Percentiles rank a stretch among this genome's conserved stretches.
Evolutionary conservation across 2,888 invertebrate species (phyloP).

Genomic region (Gymnocheta viridis): DNA sequence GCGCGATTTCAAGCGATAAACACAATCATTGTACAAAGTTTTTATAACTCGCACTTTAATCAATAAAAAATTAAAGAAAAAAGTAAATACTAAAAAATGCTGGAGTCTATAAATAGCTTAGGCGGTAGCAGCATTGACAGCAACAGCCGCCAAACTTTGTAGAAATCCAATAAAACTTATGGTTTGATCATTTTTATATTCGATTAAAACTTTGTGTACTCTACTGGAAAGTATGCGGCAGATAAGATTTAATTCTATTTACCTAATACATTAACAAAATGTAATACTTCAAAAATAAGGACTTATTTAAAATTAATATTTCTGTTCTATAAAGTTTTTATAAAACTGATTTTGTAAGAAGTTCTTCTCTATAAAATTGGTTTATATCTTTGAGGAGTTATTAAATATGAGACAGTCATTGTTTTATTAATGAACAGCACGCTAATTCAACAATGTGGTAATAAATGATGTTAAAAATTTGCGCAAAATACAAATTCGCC

Average conservation of each 20-base stretch:
- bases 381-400: no score
- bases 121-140: neutral
- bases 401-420: no score
- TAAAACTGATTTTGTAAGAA: no score
- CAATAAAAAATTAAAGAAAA: neutral
- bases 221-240: neutral
- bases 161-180: conserved; percentile 11
- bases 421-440: no score
- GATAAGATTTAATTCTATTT: no score
- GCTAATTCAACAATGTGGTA: no score
- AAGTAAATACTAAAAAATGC: neutral
- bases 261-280: neutral
- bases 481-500: no score
- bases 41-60: conserved; percentile 4
- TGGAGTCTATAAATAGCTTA: conserved; percentile 12
- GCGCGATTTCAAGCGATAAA: conserved; percentile 72
- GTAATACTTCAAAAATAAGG: no score
- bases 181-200: conserved; percentile 5
- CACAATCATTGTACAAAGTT: conserved; percentile 40
- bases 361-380: no score
- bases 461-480: no score
- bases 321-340: no score
- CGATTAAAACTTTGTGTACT: neutral
- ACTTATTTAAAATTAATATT: no score
- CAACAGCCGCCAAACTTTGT: conserved; percentile 21